Conservation (phyloP, 2,797 vertebrate species). For the Natrix natrix region DNA sequence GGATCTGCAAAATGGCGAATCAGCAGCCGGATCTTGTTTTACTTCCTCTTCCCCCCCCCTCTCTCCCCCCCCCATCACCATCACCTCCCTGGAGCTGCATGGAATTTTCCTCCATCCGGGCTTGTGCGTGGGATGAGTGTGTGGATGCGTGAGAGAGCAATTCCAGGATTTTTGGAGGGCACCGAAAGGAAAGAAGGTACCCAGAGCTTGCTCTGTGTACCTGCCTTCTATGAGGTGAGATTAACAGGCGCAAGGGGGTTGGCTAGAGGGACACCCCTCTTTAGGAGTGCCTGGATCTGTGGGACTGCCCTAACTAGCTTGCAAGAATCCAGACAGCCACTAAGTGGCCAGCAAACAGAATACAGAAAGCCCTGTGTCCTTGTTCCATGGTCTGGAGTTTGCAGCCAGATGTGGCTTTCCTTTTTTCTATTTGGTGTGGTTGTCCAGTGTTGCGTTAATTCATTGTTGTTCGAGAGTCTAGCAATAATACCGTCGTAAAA, state of each 20-base stretch:
- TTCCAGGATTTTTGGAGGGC: background rate
- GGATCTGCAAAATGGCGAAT: background rate
- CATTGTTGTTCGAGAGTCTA: background rate
- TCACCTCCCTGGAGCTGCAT: background rate
- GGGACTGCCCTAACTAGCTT: background rate
- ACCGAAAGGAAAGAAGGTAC: background rate
- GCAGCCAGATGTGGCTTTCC: background rate
- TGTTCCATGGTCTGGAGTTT: background rate
- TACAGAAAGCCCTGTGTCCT: background rate
- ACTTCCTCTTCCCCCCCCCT: background rate
- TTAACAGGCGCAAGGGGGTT: background rate
- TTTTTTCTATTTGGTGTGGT: background rate
- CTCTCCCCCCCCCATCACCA: too few species aligned
- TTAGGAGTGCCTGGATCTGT: background rate
- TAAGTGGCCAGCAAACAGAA: background rate
- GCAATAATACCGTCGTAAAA: background rate
- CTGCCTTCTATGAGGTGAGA: background rate
- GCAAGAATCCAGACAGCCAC: background rate
- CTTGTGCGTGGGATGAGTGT: fast-evolving
- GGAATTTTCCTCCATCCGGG: slow-evolving; percentile 22
- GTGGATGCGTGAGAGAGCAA: background rate
- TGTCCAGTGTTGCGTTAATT: background rate
- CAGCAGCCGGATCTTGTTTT: background rate
- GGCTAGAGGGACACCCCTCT: background rate
- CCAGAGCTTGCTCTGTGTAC: background rate